A percentile compares a stretch with the other conserved stretches of the same genome.
phyloP scores from a whole-genome alignment of 2,797 vertebrate genomes.

The Aldrovandia affinis region DNA sequence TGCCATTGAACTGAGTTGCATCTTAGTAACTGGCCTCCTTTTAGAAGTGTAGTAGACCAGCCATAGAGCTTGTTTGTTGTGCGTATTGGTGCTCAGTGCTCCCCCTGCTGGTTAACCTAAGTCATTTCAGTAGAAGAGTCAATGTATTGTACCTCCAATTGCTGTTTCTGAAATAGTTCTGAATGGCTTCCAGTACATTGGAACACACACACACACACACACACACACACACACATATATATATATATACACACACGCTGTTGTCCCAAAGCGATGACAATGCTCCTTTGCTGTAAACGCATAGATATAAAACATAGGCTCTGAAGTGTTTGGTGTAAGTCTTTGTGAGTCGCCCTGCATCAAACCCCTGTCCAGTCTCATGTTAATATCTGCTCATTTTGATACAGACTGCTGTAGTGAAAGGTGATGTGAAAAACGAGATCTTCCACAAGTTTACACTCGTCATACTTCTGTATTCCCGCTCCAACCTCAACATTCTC shows the following conservation, averaged over 20 bases:
- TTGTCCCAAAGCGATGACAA: not conserved
- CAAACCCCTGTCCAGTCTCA: slow-evolving; percentile 44
- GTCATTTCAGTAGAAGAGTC: not conserved
- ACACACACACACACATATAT: too few relatives aligned
- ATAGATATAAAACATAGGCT: not conserved
- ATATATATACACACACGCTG: not conserved
- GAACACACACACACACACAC: too few relatives aligned
- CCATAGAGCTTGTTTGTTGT: not conserved
- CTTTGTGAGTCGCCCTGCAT: slow-evolving; percentile 27
- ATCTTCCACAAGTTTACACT: slow-evolving; percentile 39
- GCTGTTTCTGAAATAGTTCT: not conserved
- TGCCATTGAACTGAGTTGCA: not conserved
- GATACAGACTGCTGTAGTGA: slow-evolving; percentile 63
- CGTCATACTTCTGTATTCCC: not conserved
- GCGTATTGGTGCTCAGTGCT: slow-evolving; percentile 6
- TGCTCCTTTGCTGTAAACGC: slow-evolving; percentile 15
- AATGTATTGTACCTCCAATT: not conserved
- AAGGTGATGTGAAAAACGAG: slow-evolving; percentile 52
- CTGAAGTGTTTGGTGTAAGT: slow-evolving; percentile 1
- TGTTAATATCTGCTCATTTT: slow-evolving; percentile 38
- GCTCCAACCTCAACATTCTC: not conserved
- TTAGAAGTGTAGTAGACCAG: not conserved
- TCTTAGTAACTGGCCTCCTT: not conserved
- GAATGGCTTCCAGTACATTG: slow-evolving; percentile 1
- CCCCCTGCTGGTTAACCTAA: slow-evolving; percentile 3